These are phyloP conservation scores for Esox masquinongy DNA, from an alignment of 2,797 vertebrate species.

Conservation along the genomic window DNA sequence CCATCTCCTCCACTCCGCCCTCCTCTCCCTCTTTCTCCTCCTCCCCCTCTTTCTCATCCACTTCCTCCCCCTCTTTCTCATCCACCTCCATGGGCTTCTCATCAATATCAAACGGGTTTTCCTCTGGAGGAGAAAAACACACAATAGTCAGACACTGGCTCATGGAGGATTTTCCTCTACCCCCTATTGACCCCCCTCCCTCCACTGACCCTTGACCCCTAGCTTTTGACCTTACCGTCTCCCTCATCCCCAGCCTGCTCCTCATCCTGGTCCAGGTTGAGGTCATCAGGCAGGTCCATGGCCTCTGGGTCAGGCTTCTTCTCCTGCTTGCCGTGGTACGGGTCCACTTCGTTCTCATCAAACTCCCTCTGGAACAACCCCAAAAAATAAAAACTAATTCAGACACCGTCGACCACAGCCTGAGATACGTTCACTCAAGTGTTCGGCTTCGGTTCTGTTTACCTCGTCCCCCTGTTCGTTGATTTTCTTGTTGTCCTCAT, in stretches of 20 bases:
- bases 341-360: conserved; percentile 93
- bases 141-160: not conserved
- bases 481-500: conserved; percentile 81
- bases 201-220: conserved; percentile 55
- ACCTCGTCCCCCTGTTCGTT: conserved; percentile 95
- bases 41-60: conserved; percentile 66
- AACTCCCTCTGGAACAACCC: conserved; percentile 83
- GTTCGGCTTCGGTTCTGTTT: not conserved
- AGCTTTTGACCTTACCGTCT: conserved; percentile 49
- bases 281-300: conserved; percentile 89
- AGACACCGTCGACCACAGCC: not conserved
- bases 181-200: not conserved
- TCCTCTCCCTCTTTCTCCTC: conserved; percentile 55
- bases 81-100: conserved; percentile 75
- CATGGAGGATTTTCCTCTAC: not conserved
- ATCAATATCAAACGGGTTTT: conserved; percentile 86
- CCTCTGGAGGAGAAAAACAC: conserved; percentile 62
- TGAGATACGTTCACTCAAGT: not conserved
- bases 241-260: conserved; percentile 72
- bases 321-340: conserved; percentile 89
- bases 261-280: conserved; percentile 86
- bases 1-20: conserved; percentile 52
- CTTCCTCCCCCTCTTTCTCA: conserved; percentile 65
- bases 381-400: not conserved
- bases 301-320: conserved; percentile 82